Conservation (phyloP, 2,797 vertebrate species). For the Acrossocheilus fasciatus region DNA sequence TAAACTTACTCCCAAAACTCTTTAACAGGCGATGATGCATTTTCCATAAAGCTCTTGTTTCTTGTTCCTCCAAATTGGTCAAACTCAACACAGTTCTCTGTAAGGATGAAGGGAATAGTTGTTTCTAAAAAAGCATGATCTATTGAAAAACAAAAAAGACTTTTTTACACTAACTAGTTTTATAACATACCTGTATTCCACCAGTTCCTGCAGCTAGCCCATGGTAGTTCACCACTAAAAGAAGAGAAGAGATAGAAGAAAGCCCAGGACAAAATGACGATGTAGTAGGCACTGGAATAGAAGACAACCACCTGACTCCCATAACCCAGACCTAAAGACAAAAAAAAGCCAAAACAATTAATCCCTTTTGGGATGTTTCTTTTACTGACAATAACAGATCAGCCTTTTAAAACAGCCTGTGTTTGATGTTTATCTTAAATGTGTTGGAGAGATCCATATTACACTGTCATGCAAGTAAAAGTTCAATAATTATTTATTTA, state of each 20-base stretch:
- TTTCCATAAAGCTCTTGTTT: conserved; percentile 71
- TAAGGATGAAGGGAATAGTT: conserved; percentile 5
- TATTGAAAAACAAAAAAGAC: neutral
- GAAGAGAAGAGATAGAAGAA: conserved; percentile 82
- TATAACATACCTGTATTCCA: conserved; percentile 79
- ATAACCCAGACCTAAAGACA: conserved; percentile 69
- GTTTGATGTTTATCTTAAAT: conserved; percentile 4
- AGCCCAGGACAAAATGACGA: conserved; percentile 68
- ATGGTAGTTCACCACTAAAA: conserved; percentile 77
- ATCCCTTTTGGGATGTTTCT: neutral
- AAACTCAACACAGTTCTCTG: conserved; percentile 87
- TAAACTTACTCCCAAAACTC: conserved; percentile 88
- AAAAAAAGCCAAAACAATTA: conserved; percentile 17
- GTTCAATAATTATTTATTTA: neutral
- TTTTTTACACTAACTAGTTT: neutral
- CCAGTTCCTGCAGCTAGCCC: conserved; percentile 78
- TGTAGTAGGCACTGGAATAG: conserved; percentile 69
- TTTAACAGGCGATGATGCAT: conserved; percentile 81
- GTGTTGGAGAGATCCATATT: neutral
- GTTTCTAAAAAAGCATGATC: neutral
- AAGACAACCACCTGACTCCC: conserved; percentile 68
- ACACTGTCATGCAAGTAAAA: neutral
- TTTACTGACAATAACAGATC: neutral
- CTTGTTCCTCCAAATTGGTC: conserved; percentile 68
- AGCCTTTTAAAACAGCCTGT: neutral